Base-by-base conservation (phyloP, 1,140 invertebrate genomes). In the Pogonomyrmex barbatus region DNA sequence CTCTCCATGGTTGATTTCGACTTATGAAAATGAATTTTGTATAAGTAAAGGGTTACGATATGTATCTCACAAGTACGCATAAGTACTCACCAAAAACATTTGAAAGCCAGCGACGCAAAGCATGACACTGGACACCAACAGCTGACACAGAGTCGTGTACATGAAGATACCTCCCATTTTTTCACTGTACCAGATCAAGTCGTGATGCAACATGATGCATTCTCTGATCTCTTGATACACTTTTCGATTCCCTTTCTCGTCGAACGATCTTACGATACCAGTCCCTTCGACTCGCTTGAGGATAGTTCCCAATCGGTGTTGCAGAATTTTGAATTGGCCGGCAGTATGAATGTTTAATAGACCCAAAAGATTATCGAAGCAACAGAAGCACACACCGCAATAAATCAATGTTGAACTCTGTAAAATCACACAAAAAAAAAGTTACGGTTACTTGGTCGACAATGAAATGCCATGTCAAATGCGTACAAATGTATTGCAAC, bases 251-350 rank as follows among this genome's bases (percentile, higher is more conserved):
- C 8, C 50, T 12, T 85, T 60, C 17, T 36, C 14, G 1, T 63
- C 6, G 36, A 17, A 0, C n/a, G 42, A 30, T 2, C 10, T 14
- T 50, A 50, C n/a, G 9, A 4, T 8, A 24, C 1, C n/a, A 9
- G 0, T 0, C 12, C 8, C 5, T 52, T 60, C 4, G 1, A 56
- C n/a, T 39, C 4, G 71, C 12, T 85, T 24, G 36, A 71, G 62
- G 5, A 89, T 73, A 0, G 4, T 86, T 58, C 14, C 39, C 17
- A 92, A 12, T 14, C 75, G 62, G 4, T 90, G 71, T 36, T 90
- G 89, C 0, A 92, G 52, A 3, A 92, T 86, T 9, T 87, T 89
- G 54, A 92, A 91, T 4, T 92, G 91, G 0, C 75, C 87, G 2
- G 87, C 63, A 3, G 39, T 50, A 54, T 91, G 87, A 8, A 91